phyloP scores from a whole-genome alignment of 2,888 invertebrate genomes.

The Drosophila mimetica region DNA sequence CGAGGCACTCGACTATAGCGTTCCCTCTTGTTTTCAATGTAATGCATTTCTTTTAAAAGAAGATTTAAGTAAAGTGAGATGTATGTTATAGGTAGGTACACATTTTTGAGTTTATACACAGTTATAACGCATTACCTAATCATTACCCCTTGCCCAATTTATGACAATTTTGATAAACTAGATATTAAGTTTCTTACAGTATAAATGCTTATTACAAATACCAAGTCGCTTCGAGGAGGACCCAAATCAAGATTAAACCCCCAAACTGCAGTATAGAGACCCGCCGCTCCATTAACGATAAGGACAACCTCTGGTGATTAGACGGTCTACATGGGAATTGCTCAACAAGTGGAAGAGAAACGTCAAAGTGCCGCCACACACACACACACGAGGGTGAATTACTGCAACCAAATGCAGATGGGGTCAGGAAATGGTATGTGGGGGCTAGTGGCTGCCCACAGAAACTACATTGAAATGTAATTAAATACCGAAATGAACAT shows the following conservation, averaged over 20 bases:
- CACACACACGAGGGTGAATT: conserved; percentile 43
- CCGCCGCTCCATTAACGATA: conserved; percentile 32
- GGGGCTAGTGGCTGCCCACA: conserved; percentile 26
- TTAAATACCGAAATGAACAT: conserved; percentile 71
- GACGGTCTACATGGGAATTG: conserved; percentile 17
- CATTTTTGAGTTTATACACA: no score
- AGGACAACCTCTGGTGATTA: conserved; percentile 23
- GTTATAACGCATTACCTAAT: no score
- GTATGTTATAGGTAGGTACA: no score
- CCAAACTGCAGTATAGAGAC: neutral
- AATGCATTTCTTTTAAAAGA: no score
- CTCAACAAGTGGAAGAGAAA: conserved; percentile 50
- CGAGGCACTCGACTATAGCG: no score
- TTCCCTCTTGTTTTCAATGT: no score
- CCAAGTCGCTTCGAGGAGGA: neutral
- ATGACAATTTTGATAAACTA: no score
- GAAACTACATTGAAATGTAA: conserved; percentile 74
- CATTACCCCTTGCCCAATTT: no score
- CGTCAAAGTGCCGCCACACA: conserved; percentile 24
- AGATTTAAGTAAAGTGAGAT: no score
- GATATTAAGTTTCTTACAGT: neutral
- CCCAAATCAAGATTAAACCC: neutral
- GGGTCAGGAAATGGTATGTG: conserved; percentile 11
- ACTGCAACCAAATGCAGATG: conserved; percentile 47
- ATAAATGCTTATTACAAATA: neutral